Conservation (phyloP, 2,113 vertebrate genomes). For the Maylandia zebra region DNA sequence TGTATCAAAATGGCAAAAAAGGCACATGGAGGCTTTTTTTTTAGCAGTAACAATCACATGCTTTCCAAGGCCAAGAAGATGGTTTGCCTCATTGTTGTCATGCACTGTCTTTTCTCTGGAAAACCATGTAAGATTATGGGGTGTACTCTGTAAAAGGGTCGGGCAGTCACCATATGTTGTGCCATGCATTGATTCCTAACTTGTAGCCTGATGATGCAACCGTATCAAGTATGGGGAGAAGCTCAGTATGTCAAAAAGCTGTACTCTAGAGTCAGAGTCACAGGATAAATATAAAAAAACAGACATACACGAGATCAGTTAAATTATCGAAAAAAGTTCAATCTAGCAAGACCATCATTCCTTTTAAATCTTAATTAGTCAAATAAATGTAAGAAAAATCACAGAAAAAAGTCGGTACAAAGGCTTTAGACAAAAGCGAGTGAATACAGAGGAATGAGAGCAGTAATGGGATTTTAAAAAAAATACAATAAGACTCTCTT, state of each 20-base stretch:
- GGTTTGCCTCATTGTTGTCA: background rate
- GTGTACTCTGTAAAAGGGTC: background rate
- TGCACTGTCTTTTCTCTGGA: background rate
- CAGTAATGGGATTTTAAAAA: background rate
- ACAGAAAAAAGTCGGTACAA: background rate
- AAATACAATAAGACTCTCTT: background rate
- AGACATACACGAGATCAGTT: background rate
- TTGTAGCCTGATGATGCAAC: background rate
- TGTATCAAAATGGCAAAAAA: background rate
- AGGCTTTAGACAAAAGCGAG: slow-evolving; percentile 1
- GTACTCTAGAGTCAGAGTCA: background rate
- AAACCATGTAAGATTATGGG: background rate
- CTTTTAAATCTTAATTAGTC: background rate
- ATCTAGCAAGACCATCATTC: background rate
- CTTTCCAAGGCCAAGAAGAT: background rate
- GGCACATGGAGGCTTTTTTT: background rate
- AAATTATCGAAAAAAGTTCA: background rate
- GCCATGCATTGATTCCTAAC: background rate
- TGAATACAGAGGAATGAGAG: background rate
- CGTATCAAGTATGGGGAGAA: background rate
- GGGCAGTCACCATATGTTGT: accelerated
- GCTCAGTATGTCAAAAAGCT: background rate
- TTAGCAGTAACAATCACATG: background rate
- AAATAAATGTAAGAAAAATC: background rate
- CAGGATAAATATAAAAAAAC: background rate